Evolutionary conservation across 1,140 invertebrate species (phyloP), one percentile per base, ranked within the genome.

Genomic region (Prorops nasuta): DNA sequence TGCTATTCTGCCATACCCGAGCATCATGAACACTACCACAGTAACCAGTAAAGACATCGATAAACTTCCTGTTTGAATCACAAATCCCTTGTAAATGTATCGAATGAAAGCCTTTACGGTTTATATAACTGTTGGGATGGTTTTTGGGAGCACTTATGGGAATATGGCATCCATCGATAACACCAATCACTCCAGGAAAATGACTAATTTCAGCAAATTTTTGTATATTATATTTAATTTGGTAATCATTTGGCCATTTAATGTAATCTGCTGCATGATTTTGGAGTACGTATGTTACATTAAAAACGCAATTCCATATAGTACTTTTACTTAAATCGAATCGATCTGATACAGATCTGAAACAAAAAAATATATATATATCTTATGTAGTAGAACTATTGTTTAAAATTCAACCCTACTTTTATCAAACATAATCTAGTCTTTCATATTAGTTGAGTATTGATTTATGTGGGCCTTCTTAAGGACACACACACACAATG

Each of bases 41-140:
- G 43, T 53, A 64, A 37, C 66, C 61, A 39, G 53, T 38, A 41
- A 62, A 64, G 3, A 64, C 48, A 47, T 64, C 55, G 6, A 28
- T n/a, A n/a, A n/a, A n/a, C n/a, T n/a, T n/a, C n/a, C n/a, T n/a
- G n/a, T n/a, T n/a, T n/a, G n/a, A n/a, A n/a, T n/a, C n/a, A n/a
- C n/a, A n/a, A n/a, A n/a, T n/a, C n/a, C n/a, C n/a, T n/a, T n/a
- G n/a, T n/a, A n/a, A n/a, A n/a, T n/a, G n/a, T n/a, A n/a, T n/a
- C n/a, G n/a, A n/a, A n/a, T n/a, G n/a, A n/a, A n/a, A n/a, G n/a
- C n/a, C n/a, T n/a, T n/a, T n/a, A n/a, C n/a, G n/a, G n/a, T n/a
- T n/a, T n/a, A n/a, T n/a, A n/a, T n/a, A n/a, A n/a, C n/a, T n/a
- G n/a, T n/a, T n/a, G n/a, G n/a, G n/a, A n/a, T n/a, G n/a, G n/a